Conservation (phyloP, 2,888 invertebrate species). For the Therioaphis trifolii region DNA sequence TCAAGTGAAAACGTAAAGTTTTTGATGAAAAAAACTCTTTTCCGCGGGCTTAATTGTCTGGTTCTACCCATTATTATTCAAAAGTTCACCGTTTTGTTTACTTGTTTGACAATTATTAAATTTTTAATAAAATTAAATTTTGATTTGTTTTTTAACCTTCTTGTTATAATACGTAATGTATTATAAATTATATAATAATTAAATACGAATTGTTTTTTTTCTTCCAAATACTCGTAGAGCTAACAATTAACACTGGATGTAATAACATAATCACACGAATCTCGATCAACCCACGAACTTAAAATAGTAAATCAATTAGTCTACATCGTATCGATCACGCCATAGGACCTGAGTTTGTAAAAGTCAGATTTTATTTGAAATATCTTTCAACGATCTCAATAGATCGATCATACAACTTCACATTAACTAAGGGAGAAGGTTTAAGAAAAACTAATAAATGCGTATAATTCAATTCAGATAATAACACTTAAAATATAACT, state of each 20-base stretch:
- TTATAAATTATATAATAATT: conserved; percentile 14
- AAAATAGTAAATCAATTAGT: too few species aligned
- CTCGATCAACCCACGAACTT: too few species aligned
- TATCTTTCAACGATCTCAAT: too few species aligned
- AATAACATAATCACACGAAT: not conserved
- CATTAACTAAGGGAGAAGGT: too few species aligned
- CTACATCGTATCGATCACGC: too few species aligned
- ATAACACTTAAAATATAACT: too few species aligned
- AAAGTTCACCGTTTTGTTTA: conserved; percentile 17
- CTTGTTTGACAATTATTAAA: conserved; percentile 22
- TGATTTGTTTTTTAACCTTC: conserved; percentile 42
- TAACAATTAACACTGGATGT: not conserved
- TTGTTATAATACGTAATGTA: conserved; percentile 48
- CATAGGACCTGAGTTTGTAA: too few species aligned
- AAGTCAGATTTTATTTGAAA: too few species aligned
- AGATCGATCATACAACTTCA: too few species aligned
- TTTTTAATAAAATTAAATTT: conserved; percentile 39
- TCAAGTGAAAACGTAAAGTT: not conserved
- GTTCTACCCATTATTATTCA: conserved; percentile 5
- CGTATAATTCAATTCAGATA: too few species aligned
- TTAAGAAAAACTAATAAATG: too few species aligned
- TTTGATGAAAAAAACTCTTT: conserved; percentile 10
- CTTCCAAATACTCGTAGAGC: not conserved
- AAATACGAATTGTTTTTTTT: not conserved
- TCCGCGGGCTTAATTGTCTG: not conserved